Evolutionary conservation across 2,888 invertebrate genomes (phyloP).

Genomic region (Dione vanillae): DNA sequence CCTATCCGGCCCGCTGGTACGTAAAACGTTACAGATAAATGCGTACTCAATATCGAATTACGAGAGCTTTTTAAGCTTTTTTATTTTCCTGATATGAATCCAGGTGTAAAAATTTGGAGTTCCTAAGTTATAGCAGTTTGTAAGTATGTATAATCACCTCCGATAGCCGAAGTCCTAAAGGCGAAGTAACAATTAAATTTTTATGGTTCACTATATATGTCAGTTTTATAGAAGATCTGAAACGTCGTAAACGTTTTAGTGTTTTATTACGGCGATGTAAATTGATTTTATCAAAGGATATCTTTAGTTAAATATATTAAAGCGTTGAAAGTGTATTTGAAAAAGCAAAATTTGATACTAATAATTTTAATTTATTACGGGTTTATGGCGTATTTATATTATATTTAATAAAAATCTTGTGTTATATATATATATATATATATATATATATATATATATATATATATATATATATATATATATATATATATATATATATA

Average conservation of each 20-base stretch:
- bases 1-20: conserved; percentile 72
- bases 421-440: not conserved
- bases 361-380: conserved; percentile 7
- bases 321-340: not conserved
- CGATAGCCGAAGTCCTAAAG: conserved; percentile 12
- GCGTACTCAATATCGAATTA: conserved; percentile 76
- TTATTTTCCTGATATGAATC: conserved; percentile 54
- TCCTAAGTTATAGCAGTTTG: conserved; percentile 10
- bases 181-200: conserved; percentile 38
- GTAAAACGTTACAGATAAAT: conserved; percentile 79
- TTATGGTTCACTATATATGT: conserved; percentile 34
- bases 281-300: conserved; percentile 29
- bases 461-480: no score
- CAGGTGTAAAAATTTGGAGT: conserved; percentile 45
- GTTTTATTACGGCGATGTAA: conserved; percentile 35
- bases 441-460: no score
- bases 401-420: conserved; percentile 1
- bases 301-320: conserved; percentile 15
- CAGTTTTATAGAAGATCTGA: conserved; percentile 28
- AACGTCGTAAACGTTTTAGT: conserved; percentile 39
- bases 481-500: no score
- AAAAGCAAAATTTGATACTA: conserved; percentile 4
- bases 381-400: no score
- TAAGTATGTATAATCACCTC: conserved; percentile 31
- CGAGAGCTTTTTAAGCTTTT: conserved; percentile 59